Conservation (phyloP, 92 coral and sea anemone genomes). For the Meandrina meandrites region DNA sequence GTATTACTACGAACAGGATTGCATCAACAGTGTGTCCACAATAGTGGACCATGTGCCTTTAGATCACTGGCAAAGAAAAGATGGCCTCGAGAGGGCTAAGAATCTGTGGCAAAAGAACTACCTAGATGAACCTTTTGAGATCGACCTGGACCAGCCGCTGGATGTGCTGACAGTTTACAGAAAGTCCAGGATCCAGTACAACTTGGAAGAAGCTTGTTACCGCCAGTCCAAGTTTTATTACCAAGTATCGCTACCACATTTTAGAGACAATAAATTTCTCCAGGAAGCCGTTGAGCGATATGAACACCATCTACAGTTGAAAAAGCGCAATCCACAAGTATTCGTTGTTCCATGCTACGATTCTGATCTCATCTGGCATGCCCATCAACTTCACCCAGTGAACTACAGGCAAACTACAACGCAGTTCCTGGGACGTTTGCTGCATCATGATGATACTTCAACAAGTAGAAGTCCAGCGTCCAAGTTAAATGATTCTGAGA, state of each 20-base stretch:
- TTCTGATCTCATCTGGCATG: conserved; percentile 85
- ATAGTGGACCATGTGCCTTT: conserved; percentile 42
- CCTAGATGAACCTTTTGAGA: conserved; percentile 58
- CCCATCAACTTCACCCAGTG: conserved; percentile 77
- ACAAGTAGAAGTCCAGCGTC: conserved; percentile 72
- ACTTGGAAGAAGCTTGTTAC: conserved; percentile 47
- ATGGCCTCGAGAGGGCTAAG: conserved; percentile 12
- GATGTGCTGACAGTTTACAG: conserved; percentile 12
- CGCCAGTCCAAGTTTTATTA: conserved; percentile 60
- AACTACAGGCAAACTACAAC: conserved; percentile 46
- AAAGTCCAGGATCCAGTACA: conserved; percentile 38
- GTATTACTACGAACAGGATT: conserved; percentile 55
- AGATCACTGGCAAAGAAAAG: conserved; percentile 6
- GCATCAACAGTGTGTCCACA: conserved; percentile 30
- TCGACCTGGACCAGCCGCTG: conserved; percentile 34
- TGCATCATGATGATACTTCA: conserved; percentile 73
- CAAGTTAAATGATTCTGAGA: conserved; percentile 48
- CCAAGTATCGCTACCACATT: conserved; percentile 76
- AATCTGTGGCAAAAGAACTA: conserved; percentile 37
- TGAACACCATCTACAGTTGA: conserved; percentile 61
- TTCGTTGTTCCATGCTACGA: conserved; percentile 85
- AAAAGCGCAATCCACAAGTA: conserved; percentile 59
- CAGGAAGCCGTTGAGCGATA: conserved; percentile 64
- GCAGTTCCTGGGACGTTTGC: conserved; percentile 42
- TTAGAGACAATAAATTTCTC: conserved; percentile 53